Evolutionary conservation across 37 sponge, comb jelly and placozoan genomes (phyloP).

Genomic region (Cladorhizidae sp.): DNA sequence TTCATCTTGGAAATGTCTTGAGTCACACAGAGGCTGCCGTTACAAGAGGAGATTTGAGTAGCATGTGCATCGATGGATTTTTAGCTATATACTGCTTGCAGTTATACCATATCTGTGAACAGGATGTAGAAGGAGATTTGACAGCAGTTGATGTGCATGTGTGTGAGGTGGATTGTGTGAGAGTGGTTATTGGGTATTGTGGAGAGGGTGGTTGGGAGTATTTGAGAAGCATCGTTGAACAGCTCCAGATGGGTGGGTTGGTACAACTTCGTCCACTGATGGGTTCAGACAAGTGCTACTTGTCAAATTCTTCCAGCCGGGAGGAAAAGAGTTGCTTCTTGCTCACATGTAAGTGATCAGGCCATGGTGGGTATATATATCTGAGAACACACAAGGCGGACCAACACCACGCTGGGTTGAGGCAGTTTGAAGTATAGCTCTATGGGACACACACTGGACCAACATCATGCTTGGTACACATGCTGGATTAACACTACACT

Average conservation of each 20-base stretch:
- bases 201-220: neutral
- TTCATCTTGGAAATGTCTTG: constrained; percentile 1
- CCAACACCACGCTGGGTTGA: too few species aligned
- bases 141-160: neutral
- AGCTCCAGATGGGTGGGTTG: neutral
- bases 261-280: neutral
- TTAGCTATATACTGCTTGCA: constrained; percentile 25
- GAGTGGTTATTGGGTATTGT: constrained; percentile 18
- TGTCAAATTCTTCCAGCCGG: neutral
- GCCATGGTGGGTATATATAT: too few species aligned
- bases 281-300: neutral
- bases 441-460: too few species aligned
- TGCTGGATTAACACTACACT: too few species aligned
- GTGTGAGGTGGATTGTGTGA: constrained; percentile 8
- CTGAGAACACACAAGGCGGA: too few species aligned
- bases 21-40: constrained; percentile 4
- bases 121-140: neutral
- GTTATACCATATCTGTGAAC: constrained; percentile 17
- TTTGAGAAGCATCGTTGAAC: constrained; percentile 11
- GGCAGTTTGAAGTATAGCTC: too few species aligned
- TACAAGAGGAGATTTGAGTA: neutral
- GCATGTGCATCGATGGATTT: constrained; percentile 5
- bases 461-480: too few species aligned
- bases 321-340: constrained; percentile 1
- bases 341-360: constrained; percentile 3